These are phyloP conservation scores for Chloropsis hardwickii DNA, from an alignment of 2,113 vertebrate species.

Conservation along the genomic window DNA sequence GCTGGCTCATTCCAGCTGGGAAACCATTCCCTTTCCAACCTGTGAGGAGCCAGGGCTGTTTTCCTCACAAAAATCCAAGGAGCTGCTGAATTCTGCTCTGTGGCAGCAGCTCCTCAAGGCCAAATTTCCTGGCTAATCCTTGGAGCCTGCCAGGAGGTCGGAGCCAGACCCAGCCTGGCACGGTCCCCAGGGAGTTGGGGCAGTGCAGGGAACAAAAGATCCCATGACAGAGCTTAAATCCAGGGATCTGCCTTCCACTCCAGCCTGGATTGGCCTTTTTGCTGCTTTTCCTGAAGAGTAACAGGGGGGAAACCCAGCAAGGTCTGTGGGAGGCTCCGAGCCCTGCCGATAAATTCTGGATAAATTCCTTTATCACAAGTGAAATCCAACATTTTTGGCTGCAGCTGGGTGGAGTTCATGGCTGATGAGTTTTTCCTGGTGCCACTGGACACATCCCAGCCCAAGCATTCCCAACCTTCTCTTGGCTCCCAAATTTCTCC, in stretches of 20 bases:
- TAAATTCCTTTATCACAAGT: neutral
- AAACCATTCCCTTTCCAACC: neutral
- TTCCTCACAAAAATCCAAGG: rapidly evolving
- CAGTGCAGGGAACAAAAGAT: neutral
- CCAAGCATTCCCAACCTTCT: neutral
- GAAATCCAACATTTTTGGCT: neutral
- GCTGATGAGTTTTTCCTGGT: neutral
- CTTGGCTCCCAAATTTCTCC: neutral
- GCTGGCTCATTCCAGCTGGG: neutral
- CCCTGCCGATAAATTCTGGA: neutral
- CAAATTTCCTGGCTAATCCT: slow-evolving; percentile 3
- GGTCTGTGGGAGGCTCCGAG: neutral
- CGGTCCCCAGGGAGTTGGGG: neutral
- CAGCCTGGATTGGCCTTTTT: neutral
- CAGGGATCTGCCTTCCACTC: neutral
- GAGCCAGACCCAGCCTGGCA: neutral
- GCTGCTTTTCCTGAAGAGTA: neutral
- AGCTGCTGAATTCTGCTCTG: neutral
- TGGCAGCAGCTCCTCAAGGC: neutral
- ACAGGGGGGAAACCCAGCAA: neutral
- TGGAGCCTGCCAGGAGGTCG: neutral
- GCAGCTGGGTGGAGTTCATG: neutral
- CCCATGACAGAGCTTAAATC: slow-evolving; percentile 36
- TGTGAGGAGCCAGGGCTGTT: neutral
- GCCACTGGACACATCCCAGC: neutral